Evolutionary conservation across 2,113 vertebrate genomes (phyloP), one percentile per base, ranked within the genome.

Genomic region (Saguinus imperator): DNA sequence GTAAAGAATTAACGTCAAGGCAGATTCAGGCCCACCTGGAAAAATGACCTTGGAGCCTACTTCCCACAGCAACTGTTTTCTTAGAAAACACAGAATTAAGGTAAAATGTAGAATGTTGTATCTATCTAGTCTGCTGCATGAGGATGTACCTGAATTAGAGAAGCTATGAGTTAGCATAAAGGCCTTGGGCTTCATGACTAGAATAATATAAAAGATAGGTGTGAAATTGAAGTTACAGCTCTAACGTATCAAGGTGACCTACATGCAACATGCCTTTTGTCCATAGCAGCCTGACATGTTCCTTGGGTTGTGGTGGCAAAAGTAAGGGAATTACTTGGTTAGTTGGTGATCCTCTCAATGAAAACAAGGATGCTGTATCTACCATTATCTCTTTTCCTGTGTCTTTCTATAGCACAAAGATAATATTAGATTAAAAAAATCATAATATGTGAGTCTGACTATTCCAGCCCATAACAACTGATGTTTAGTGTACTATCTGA

Each of bases 11-110:
- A 94, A 87, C 14, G 58, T 87, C 14, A 87, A 79, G 13, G 57
- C 5, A 96, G 35, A 95, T 84, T 57, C 40, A 80, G 64, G 43
- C 20, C 11, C 57, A 84, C 40, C 10, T 91, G 11, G 37, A 85
- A 86, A 45, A 91, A 86, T 37, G 14, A 92, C 20, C 14, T 72
- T 77, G 40, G 18, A 94, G 20, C 80, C 61, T 85, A 88, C 25
- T 85, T 87, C n/a, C 85, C 45, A 85, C 23, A 87, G 50, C 40
- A 94, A 94, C 48, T 40, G 40, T 91, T 75, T 93, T 82, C 57
- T 92, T 89, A 83, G 75, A 94, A 89, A 94, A 94, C 68, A 86
- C 3, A 80, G 29, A 89, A 92, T 79, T 94, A 72, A 57, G 43
- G 5, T 73, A 84, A 82, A 86, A 86, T 58, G 7, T 45, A 37